Evolutionary conservation across 2,113 vertebrate genomes (phyloP).

Genomic region (Epinephelus moara): DNA sequence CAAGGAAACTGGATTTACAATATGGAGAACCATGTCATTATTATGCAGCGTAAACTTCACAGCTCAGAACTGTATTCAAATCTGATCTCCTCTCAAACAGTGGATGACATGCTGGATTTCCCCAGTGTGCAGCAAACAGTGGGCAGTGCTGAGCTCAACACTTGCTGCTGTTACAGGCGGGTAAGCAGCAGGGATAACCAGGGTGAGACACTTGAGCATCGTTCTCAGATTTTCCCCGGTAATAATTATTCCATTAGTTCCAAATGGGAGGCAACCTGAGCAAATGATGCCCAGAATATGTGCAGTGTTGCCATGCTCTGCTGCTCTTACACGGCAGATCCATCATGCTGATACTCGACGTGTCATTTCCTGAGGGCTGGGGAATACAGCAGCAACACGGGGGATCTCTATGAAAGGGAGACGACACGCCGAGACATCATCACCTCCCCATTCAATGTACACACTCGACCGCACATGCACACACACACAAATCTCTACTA

Average conservation of each 20-base stretch:
- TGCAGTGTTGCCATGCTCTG: constrained; percentile 57
- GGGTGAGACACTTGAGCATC: constrained; percentile 19
- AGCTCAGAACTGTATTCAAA: constrained; percentile 45
- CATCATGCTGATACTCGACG: constrained; percentile 68
- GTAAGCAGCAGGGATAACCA: constrained; percentile 3
- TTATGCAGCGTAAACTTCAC: constrained; percentile 47
- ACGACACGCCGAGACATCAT: constrained; percentile 59
- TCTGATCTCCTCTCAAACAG: constrained; percentile 36
- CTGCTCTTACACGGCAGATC: constrained; percentile 60
- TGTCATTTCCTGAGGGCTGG: constrained; percentile 71
- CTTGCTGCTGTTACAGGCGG: neutral
- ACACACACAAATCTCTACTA: neutral
- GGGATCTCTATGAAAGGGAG: constrained; percentile 57
- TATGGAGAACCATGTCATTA: constrained; percentile 42
- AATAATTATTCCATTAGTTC: constrained; percentile 66
- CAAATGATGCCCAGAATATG: constrained; percentile 49
- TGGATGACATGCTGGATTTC: constrained; percentile 26
- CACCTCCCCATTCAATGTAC: constrained; percentile 35
- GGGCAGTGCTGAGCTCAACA: neutral
- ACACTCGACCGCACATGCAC: constrained; percentile 19
- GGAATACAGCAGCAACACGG: constrained; percentile 60
- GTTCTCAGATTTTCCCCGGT: constrained; percentile 24
- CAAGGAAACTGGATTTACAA: constrained; percentile 25
- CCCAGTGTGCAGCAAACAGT: constrained; percentile 14
- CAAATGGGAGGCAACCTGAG: constrained; percentile 55